phyloP scores from a whole-genome alignment of 2,797 vertebrate species.

The Protonibea diacanthus region DNA sequence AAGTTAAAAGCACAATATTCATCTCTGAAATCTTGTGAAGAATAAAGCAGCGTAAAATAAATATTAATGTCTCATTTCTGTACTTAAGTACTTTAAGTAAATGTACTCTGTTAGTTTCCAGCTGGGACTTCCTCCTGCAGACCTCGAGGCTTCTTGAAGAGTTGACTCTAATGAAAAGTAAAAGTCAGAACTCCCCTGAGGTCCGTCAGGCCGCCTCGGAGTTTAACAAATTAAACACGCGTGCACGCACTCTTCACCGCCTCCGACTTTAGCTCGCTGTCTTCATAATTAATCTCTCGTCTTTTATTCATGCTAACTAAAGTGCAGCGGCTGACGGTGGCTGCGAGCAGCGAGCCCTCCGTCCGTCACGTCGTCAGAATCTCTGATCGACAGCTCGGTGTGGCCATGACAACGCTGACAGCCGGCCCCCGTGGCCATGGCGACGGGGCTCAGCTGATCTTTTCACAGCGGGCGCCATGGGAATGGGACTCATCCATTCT shows the following conservation, averaged over 20 bases:
- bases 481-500: conserved; percentile 69
- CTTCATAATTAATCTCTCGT: conserved; percentile 81
- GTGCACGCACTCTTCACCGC: conserved; percentile 6
- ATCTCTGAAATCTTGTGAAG: not conserved
- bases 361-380: not conserved
- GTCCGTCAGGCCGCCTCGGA: conserved; percentile 26
- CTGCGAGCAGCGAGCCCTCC: conserved; percentile 58
- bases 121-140: not conserved
- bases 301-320: conserved; percentile 80
- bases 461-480: conserved; percentile 53
- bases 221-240: conserved; percentile 72
- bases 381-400: conserved; percentile 19
- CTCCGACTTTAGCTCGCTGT: conserved; percentile 68
- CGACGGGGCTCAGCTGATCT: conserved; percentile 67
- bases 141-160: conserved; percentile 17
- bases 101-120: no score
- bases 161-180: conserved; percentile 74
- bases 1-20: not conserved
- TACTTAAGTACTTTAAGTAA: no score
- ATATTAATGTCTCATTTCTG: no score
- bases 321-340: conserved; percentile 71
- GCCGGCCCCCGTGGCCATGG: conserved; percentile 64
- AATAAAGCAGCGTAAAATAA: no score
- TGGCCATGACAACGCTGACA: conserved; percentile 65
- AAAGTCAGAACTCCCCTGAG: conserved; percentile 60